Evolutionary conservation across 2,797 vertebrate genomes (phyloP), one percentile per base, ranked within the genome.

Genomic region (Sitta carolinensis): DNA sequence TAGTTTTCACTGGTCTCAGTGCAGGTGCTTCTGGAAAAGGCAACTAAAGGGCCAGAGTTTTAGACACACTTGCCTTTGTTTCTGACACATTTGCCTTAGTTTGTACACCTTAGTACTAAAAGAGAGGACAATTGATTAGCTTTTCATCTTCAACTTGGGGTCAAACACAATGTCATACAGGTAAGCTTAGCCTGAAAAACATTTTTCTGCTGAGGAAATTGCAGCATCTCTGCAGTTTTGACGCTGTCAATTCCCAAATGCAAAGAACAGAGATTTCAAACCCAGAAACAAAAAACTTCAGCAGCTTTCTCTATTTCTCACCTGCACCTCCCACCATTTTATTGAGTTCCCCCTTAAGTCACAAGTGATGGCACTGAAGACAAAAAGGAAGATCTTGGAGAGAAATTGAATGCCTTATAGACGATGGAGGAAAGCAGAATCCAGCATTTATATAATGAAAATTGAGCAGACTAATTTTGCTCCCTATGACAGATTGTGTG

Each of bases 271-370:
- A 32, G 7, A 6, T 47, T 70, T 87, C 20, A 74, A 50, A 17
- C 7, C 6, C 18, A 59, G 50, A 36, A 70, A 78, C 2, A 61
- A 38, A 82, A 12, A 13, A 20, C 18, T 73, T 77, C 13, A 69
- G 14, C 18, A 85, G 16, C 34, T 84, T 77, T 79, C 26, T 30
- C 25, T 55, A 1, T 43, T 79, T 72, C 1, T 0, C 12, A 7
- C 1, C 8, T 17, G 15, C 0, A 0, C 1, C 3, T 36, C 13
- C 36, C 20, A 54, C 20, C 0, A 0, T 66, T 70, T 80, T 63
- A 30, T 43, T 84, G 27, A 23, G 34, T 81, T 66, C 15, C 50
- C 69, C 32, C 40, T 59, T 47, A 67, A 87, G 36, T 7, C 36
- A 36, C 52, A 84, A 58, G 10, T 52, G 27, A 36, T 59, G 25